Evolutionary conservation across 2,113 vertebrate species (phyloP).

Genomic region (Perca fluviatilis): DNA sequence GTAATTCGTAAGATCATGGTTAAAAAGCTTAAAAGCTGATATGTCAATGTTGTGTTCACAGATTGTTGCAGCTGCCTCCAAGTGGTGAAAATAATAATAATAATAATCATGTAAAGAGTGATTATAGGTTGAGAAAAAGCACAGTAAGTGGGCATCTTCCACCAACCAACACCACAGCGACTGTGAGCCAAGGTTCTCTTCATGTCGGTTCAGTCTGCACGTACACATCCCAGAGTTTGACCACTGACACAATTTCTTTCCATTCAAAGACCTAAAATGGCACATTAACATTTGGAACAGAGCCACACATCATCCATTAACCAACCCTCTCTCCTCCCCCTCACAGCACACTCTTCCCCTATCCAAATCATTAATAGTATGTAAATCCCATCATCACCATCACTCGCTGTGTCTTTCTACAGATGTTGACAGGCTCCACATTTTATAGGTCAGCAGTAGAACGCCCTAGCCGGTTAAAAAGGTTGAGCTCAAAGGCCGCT

Average conservation of each 20-base stretch:
- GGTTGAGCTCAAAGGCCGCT: conserved; percentile 65
- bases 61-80: background rate
- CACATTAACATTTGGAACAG: conserved; percentile 73
- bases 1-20: too few relatives aligned
- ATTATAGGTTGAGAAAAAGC: background rate
- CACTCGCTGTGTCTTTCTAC: conserved; percentile 60
- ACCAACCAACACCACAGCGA: background rate
- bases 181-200: background rate
- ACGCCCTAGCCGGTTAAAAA: conserved; percentile 50
- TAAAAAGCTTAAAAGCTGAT: background rate
- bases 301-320: conserved; percentile 66
- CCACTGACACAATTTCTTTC: conserved; percentile 28
- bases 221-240: conserved; percentile 4
- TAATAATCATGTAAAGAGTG: background rate
- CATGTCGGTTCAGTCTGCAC: background rate
- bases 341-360: conserved; percentile 32
- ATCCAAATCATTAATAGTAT: conserved; percentile 71
- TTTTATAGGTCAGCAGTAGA: conserved; percentile 78
- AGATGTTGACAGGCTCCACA: conserved; percentile 71
- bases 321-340: conserved; percentile 16
- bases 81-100: background rate
- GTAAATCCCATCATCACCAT: conserved; percentile 70
- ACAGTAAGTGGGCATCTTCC: background rate
- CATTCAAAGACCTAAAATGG: conserved; percentile 48
- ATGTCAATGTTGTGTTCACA: background rate